Conservation (phyloP, 2,888 invertebrate genomes). For the Tromatobia lineatoria region DNA sequence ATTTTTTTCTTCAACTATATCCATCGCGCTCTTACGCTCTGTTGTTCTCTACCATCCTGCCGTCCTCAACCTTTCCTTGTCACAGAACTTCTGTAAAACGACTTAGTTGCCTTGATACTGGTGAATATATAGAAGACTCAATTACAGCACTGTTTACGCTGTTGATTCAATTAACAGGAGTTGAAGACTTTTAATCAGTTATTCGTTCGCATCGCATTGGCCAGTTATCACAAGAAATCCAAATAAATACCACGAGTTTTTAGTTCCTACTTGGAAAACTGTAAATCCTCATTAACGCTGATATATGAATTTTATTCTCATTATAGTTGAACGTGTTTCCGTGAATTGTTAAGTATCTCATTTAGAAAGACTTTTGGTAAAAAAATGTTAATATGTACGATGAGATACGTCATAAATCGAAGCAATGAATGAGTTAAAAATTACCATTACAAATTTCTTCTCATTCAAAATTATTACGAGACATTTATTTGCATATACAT, state of each 20-base stretch:
- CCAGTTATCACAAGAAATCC: background rate
- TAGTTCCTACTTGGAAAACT: too few species aligned
- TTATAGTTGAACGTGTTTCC: too few species aligned
- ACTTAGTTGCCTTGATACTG: background rate
- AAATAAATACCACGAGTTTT: background rate
- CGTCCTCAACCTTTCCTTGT: constrained; percentile 13
- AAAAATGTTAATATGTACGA: too few species aligned
- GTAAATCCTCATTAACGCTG: too few species aligned
- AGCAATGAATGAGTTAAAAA: too few species aligned
- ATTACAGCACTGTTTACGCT: background rate
- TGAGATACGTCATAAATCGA: too few species aligned
- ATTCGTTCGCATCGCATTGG: background rate
- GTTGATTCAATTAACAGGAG: background rate
- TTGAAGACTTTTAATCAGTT: background rate
- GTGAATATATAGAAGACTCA: background rate
- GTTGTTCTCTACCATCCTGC: constrained; percentile 12
- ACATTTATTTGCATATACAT: background rate
- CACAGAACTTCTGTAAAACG: constrained; percentile 12
- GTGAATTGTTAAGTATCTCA: too few species aligned
- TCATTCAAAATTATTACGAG: background rate
- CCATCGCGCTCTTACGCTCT: constrained; percentile 28
- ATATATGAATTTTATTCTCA: too few species aligned
- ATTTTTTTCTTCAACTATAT: constrained; percentile 4
- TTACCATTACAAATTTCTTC: too few species aligned
- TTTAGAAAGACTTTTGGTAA: too few species aligned